Evolutionary conservation across 2,797 vertebrate species (phyloP).

Genomic region (Podarcis siculus): DNA sequence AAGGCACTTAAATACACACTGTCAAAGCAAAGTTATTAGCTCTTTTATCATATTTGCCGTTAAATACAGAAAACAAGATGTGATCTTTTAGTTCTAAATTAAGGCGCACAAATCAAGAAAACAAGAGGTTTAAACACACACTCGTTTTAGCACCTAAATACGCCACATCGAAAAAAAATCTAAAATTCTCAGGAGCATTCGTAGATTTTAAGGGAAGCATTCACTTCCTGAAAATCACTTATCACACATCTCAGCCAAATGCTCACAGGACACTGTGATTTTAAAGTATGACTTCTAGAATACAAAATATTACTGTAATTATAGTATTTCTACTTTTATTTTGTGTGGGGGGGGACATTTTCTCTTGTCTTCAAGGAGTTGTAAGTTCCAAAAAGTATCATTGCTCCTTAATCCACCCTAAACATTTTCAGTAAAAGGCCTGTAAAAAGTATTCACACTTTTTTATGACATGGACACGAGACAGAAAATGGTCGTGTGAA

Average conservation of each 20-base stretch:
- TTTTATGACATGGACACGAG: background rate
- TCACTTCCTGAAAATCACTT: background rate
- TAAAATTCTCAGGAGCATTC: background rate
- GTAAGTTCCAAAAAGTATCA: background rate
- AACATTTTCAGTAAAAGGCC: background rate
- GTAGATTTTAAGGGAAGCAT: background rate
- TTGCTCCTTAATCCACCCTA: background rate
- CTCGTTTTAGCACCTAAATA: background rate
- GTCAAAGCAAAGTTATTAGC: constrained; percentile 11
- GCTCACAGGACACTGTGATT: background rate
- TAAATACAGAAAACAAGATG: background rate
- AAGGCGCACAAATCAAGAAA: background rate
- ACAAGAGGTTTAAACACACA: background rate
- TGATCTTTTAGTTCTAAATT: background rate
- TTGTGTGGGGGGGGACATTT: background rate
- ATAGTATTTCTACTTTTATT: too few relatives aligned
- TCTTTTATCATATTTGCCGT: background rate
- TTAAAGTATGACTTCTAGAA: background rate
- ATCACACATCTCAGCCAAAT: background rate
- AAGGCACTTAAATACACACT: constrained; percentile 47
- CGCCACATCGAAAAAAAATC: constrained; percentile 3
- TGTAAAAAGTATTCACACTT: background rate
- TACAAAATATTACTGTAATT: background rate
- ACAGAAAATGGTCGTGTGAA: constrained; percentile 9
- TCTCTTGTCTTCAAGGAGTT: constrained; percentile 14